Percentiles rank a stretch among this genome's conserved stretches.
These are phyloP conservation scores for Acanthurus tractus DNA, from an alignment of 2,797 vertebrate species.

Conservation along the genomic window DNA sequence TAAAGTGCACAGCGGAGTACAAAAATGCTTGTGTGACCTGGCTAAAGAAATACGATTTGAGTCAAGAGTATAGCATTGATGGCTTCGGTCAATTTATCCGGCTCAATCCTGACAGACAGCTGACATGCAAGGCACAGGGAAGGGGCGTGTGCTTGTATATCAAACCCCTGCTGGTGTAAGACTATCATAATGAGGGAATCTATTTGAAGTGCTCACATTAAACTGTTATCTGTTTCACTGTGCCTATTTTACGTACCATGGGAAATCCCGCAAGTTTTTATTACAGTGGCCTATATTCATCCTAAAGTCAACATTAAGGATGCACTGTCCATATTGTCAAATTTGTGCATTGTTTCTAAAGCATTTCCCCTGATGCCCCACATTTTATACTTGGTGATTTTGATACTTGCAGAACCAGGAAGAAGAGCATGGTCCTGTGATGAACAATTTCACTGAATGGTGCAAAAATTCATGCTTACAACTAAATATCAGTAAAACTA, in stretches of 20 bases:
- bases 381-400: neutral
- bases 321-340: neutral
- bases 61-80: too few relatives aligned
- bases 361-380: neutral
- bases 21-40: too few relatives aligned
- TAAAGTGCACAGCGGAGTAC: neutral
- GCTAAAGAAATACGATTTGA: too few relatives aligned
- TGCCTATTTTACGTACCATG: neutral
- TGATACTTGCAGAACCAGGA: neutral
- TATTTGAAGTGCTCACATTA: neutral
- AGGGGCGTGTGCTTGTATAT: too few relatives aligned
- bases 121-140: too few relatives aligned
- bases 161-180: too few relatives aligned
- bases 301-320: neutral
- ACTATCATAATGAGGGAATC: neutral
- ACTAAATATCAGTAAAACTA: too few relatives aligned
- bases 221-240: neutral
- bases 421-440: too few relatives aligned
- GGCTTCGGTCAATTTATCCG: too few relatives aligned
- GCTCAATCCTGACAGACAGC: too few relatives aligned
- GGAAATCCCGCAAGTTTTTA: neutral
- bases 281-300: neutral
- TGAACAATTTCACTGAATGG: too few relatives aligned
- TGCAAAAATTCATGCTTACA: too few relatives aligned
- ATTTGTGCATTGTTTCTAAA: neutral